Evolutionary conservation across 2,888 invertebrate genomes (phyloP), one percentile per base, ranked within the genome.

Genomic region (Psylliodes chrysocephalus): DNA sequence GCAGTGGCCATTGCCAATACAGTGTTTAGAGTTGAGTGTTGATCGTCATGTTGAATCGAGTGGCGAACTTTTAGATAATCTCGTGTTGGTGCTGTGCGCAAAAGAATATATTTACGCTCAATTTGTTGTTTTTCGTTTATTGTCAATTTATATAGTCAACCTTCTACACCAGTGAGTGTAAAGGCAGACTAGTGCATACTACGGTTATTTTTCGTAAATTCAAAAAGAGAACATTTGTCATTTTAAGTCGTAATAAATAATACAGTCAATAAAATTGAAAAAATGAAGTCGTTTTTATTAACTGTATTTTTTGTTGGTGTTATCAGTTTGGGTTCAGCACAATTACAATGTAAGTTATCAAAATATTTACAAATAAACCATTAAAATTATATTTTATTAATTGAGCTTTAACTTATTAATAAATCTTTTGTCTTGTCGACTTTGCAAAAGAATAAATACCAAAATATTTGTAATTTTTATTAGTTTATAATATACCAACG

Each of bases 81-180:
- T 47, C 38, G 44, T 10, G 18, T 18, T 71, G 56, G 75, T 73
- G 71, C 66, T 66, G 74, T 76, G 77, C 68, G 77, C 75, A 77
- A 71, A 69, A 68, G 66, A 63, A 60, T 64, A 33, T 67, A 57
- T 59, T 52, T 63, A 64, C 57, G 55, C 47, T 52, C 40, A 57
- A 59, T 53, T 57, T 44, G 17, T 35, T 12, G 28, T 52, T 40
- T 61, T 30, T 38, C 47, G 67, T 67, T 68, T 64, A 71, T 69
- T 69, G 55, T 60, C 67, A 66, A 64, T 68, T 69, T 73, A 64
- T 69, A 72, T 77, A 78, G 86, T 87, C 85, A 64, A 89, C 91
- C 93, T 93, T 93, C 93, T 93, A 86, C 90, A 86, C 92, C 93
- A 93, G 93, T 93, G 93, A 85, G 93, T 92, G 91, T 92, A 93